Percentiles rank a stretch among this genome's conserved stretches.
Evolutionary conservation across 2,888 invertebrate genomes (phyloP).

Genomic region (Deilephila porcellus): DNA sequence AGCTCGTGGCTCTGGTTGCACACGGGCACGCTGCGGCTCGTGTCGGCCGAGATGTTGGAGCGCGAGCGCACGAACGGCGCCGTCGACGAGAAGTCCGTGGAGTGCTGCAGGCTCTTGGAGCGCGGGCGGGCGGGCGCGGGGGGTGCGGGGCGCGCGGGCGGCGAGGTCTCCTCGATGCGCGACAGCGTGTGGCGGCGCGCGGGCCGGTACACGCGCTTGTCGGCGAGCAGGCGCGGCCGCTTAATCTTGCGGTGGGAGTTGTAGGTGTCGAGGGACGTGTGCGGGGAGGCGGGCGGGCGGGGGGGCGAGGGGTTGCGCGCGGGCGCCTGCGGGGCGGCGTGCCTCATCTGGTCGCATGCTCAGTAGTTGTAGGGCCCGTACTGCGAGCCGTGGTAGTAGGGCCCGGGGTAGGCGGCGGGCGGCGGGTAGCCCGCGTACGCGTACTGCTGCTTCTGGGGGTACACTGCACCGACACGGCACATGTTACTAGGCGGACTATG

Average conservation of each 20-base stretch:
- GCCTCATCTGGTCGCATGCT: conserved; percentile 84
- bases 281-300: conserved; percentile 47
- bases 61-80: conserved; percentile 69
- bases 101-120: conserved; percentile 69
- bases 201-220: conserved; percentile 72
- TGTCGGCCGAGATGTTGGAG: conserved; percentile 77
- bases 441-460: conserved; percentile 97
- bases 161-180: conserved; percentile 75
- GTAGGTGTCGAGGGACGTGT: conserved; percentile 67
- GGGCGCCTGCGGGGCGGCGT: conserved; percentile 80
- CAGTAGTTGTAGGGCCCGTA: conserved; percentile 97
- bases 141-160: conserved; percentile 50
- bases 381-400: conserved; percentile 96
- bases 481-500: background rate
- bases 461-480: conserved; percentile 85
- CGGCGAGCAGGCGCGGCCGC: conserved; percentile 65
- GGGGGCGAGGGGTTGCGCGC: conserved; percentile 67
- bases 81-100: conserved; percentile 72
- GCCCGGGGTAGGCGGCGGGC: conserved; percentile 92
- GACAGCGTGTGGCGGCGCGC: conserved; percentile 71
- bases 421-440: conserved; percentile 95
- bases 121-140: conserved; percentile 67
- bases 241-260: conserved; percentile 75
- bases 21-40: conserved; percentile 77
- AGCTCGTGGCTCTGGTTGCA: conserved; percentile 74